phyloP scores from a whole-genome alignment of 2,113 vertebrate species.

The Miniopterus natalensis region DNA sequence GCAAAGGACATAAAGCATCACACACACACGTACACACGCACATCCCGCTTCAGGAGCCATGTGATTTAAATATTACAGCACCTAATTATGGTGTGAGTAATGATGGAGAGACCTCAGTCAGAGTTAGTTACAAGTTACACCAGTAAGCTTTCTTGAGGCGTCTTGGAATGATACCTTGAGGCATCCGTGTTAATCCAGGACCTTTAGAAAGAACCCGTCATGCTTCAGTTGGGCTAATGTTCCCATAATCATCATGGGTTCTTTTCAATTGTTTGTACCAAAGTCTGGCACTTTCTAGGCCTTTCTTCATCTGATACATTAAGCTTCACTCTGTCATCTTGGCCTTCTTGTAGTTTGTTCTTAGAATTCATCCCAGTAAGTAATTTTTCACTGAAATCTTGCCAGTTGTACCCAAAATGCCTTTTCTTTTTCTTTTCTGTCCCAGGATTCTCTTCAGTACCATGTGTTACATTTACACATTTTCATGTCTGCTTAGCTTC shows the following conservation, averaged over 20 bases:
- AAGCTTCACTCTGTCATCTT: conserved; percentile 88
- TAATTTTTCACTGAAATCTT: conserved; percentile 87
- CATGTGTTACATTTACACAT: background rate
- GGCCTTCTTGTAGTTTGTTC: conserved; percentile 82
- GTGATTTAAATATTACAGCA: conserved; percentile 55
- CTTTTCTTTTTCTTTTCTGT: background rate
- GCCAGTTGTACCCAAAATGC: rapidly evolving
- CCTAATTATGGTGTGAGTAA: background rate
- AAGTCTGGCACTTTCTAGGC: conserved; percentile 91
- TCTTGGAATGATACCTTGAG: conserved; percentile 18
- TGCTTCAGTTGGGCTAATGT: conserved; percentile 73
- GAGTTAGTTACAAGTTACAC: background rate
- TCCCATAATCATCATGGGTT: conserved; percentile 86
- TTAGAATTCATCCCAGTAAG: conserved; percentile 90
- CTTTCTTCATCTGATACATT: conserved; percentile 93
- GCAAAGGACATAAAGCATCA: conserved; percentile 72
- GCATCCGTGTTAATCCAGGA: conserved; percentile 86
- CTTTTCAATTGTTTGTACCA: conserved; percentile 92
- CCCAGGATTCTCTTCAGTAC: background rate
- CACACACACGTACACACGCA: background rate
- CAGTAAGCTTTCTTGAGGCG: background rate
- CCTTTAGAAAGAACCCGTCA: conserved; percentile 92
- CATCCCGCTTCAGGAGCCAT: background rate
- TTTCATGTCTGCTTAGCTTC: background rate
- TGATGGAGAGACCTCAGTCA: background rate